A percentile compares a stretch with the other conserved stretches of the same genome.
Conservation (phyloP, 1,140 invertebrate species). For the Phenacoccus solenopsis region DNA sequence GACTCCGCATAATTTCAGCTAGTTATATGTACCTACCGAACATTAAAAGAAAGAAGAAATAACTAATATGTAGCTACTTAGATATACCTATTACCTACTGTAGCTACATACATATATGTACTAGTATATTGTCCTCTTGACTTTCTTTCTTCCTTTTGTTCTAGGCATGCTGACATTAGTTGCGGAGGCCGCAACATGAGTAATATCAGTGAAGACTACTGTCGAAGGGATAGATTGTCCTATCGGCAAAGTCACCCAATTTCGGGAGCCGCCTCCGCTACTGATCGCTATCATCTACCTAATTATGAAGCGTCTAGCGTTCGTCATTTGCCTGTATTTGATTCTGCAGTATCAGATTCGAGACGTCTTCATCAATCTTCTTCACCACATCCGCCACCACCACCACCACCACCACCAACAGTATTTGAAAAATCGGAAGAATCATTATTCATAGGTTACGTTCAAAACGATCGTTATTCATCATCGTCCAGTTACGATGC, state of each 20-base stretch:
- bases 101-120: too few species aligned
- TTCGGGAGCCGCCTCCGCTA: conserved; percentile 10
- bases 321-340: neutral
- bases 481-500: neutral
- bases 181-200: conserved; percentile 10
- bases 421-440: neutral
- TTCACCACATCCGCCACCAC: neutral
- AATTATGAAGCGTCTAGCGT: neutral
- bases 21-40: too few species aligned
- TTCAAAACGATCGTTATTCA: neutral
- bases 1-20: too few species aligned
- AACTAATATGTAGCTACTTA: too few species aligned
- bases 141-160: neutral
- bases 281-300: neutral
- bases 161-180: neutral
- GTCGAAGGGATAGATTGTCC: conserved; percentile 1
- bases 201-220: neutral
- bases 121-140: neutral
- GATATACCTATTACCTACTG: neutral
- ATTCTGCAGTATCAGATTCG: neutral
- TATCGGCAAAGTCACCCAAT: conserved; percentile 4
- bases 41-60: too few species aligned
- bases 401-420: neutral
- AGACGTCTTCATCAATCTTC: neutral
- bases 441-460: neutral